These are phyloP conservation scores for Epirrhoe alternata DNA, from an alignment of 2,888 invertebrate species.

Conservation along the genomic window DNA sequence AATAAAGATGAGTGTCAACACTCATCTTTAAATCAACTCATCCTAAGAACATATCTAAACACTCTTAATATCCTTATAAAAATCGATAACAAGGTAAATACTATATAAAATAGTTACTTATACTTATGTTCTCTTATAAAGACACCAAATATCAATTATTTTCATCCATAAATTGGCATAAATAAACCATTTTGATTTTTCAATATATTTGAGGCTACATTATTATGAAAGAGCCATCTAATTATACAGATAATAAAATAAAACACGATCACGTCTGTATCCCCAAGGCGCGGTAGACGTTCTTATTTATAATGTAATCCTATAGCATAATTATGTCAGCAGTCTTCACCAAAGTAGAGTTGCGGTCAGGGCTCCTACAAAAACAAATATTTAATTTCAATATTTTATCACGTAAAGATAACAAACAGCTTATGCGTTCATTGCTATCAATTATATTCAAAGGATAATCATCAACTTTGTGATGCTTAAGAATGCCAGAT, in stretches of 20 bases:
- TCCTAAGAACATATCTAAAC: constrained; percentile 2
- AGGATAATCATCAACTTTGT: no score
- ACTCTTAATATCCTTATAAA: constrained; percentile 8
- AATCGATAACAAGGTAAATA: constrained; percentile 18
- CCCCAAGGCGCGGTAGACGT: no score
- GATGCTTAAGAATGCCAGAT: no score
- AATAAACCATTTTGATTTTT: background rate
- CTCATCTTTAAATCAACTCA: background rate
- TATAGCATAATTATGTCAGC: constrained; percentile 72
- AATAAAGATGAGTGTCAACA: no score
- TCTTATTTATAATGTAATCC: constrained; percentile 25
- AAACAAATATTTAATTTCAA: constrained; percentile 36
- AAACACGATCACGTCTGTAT: no score
- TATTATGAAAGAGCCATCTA: background rate
- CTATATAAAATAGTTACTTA: constrained; percentile 16
- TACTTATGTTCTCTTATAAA: background rate
- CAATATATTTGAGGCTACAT: background rate
- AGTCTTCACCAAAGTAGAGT: constrained; percentile 65
- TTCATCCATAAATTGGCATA: background rate
- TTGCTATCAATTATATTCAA: no score
- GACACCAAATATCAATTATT: background rate
- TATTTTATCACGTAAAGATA: background rate
- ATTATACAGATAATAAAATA: background rate
- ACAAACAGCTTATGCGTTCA: no score
- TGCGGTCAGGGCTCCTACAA: constrained; percentile 73